Percentiles rank a stretch among this genome's conserved stretches.
Evolutionary conservation across 2,888 invertebrate species (phyloP).

Genomic region (Drosophila neonasuta): DNA sequence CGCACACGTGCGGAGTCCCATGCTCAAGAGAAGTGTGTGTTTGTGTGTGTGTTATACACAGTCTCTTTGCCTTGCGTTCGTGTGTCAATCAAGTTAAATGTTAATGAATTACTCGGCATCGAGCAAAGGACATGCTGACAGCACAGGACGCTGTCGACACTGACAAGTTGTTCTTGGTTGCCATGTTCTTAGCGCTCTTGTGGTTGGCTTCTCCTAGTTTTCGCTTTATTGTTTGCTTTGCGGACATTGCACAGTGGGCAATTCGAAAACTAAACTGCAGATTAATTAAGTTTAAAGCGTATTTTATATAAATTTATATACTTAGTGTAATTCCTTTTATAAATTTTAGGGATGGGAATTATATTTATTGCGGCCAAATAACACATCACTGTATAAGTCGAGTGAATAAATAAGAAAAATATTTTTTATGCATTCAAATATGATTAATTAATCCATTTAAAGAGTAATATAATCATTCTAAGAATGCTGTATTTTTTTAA

Average conservation of each 20-base stretch:
- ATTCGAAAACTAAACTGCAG: no score
- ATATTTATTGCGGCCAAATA: no score
- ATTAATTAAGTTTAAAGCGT: no score
- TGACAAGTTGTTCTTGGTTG: conserved; percentile 67
- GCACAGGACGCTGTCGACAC: conserved; percentile 48
- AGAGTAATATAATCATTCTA: no score
- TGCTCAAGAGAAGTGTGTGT: conserved; percentile 2
- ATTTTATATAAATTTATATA: no score
- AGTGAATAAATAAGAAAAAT: no score
- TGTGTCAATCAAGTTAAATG: conserved; percentile 78
- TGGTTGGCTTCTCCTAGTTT: conserved; percentile 27
- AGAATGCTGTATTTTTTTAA: no score
- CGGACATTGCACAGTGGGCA: not conserved
- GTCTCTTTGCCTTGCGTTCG: conserved; percentile 34
- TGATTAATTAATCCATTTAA: no score
- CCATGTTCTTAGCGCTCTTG: conserved; percentile 43
- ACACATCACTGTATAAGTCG: no score
- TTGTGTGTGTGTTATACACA: not conserved
- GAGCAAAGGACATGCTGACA: conserved; percentile 68
- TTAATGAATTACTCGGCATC: conserved; percentile 73
- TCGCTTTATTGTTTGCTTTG: conserved; percentile 21
- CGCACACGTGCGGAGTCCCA: not conserved
- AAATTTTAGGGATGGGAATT: no score
- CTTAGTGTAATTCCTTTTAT: no score
- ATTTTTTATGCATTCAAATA: no score